Evolutionary conservation across 1,140 invertebrate species (phyloP).

Genomic region (Ganaspis sp.): DNA sequence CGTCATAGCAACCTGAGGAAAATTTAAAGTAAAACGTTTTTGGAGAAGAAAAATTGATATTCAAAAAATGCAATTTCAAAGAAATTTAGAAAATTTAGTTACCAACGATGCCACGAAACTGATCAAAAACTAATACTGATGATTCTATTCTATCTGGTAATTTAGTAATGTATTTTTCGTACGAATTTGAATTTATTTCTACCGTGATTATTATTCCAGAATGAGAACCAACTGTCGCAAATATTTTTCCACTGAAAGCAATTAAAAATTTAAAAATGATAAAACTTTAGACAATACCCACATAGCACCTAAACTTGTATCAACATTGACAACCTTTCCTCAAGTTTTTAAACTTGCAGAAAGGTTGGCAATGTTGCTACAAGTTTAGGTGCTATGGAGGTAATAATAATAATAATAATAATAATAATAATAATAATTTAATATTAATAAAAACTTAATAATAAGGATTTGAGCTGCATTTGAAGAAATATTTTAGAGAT

Average conservation of each 20-base stretch:
- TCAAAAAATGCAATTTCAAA: not conserved
- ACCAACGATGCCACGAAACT: constrained; percentile 68
- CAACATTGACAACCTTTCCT: too few relatives aligned
- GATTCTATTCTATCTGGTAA: constrained; percentile 79
- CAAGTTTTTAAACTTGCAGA: too few relatives aligned
- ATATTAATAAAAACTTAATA: too few relatives aligned
- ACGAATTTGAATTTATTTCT: constrained; percentile 66
- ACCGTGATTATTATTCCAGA: constrained; percentile 77
- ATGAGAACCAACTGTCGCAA: constrained; percentile 80
- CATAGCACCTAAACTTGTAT: too few relatives aligned
- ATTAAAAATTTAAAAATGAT: constrained; percentile 63
- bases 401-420: too few relatives aligned
- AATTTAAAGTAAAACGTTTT: not conserved
- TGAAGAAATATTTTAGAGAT: too few relatives aligned
- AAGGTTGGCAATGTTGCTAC: too few relatives aligned
- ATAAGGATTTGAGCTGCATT: too few relatives aligned
- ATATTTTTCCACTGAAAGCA: constrained; percentile 61
- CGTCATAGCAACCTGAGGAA: constrained; percentile 82
- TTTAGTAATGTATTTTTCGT: constrained; percentile 65
- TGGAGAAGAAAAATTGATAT: not conserved
- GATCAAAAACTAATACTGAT: constrained; percentile 68
- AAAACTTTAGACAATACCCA: constrained; percentile 28
- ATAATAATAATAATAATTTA: too few relatives aligned
- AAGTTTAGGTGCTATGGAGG: too few relatives aligned
- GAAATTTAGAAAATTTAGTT: constrained; percentile 49